Percentiles rank a stretch among this genome's conserved stretches.
Evolutionary conservation across 2,888 invertebrate genomes (phyloP).

Genomic region (Antheraea assamensis): DNA sequence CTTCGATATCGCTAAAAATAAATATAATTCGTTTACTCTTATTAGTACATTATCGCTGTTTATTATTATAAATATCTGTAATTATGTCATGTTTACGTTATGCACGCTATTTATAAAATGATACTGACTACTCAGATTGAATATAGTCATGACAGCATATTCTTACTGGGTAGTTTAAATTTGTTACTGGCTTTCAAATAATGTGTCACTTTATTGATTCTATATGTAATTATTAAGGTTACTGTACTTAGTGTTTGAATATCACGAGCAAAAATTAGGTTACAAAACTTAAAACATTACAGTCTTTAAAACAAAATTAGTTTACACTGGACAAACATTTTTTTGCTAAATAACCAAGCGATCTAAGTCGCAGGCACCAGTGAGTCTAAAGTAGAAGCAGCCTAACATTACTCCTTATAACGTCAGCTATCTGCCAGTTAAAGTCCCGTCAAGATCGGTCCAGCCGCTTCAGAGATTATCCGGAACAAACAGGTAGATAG

Average conservation of each 20-base stretch:
- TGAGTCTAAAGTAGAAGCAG: no score
- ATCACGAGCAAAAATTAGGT: no score
- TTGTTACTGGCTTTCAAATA: background rate
- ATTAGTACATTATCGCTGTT: background rate
- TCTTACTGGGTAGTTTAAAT: background rate
- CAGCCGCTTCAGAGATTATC: no score
- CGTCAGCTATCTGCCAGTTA: no score
- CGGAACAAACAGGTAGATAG: no score
- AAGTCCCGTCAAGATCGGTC: no score
- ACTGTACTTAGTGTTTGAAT: background rate
- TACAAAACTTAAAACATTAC: no score
- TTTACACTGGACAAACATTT: no score
- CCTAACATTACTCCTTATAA: no score
- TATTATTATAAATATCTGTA: background rate
- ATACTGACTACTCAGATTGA: background rate
- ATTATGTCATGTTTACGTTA: background rate
- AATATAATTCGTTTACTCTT: conserved; percentile 3
- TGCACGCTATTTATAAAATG: background rate
- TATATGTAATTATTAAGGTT: background rate
- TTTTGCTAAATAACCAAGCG: no score
- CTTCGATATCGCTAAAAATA: conserved; percentile 65
- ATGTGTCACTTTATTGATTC: background rate
- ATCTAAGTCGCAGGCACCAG: no score
- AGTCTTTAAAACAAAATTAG: no score
- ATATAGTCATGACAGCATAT: background rate